Evolutionary conservation across 2,113 vertebrate genomes (phyloP), one percentile per base, ranked within the genome.

Genomic region (Brachyhypopomus occidentalis): DNA sequence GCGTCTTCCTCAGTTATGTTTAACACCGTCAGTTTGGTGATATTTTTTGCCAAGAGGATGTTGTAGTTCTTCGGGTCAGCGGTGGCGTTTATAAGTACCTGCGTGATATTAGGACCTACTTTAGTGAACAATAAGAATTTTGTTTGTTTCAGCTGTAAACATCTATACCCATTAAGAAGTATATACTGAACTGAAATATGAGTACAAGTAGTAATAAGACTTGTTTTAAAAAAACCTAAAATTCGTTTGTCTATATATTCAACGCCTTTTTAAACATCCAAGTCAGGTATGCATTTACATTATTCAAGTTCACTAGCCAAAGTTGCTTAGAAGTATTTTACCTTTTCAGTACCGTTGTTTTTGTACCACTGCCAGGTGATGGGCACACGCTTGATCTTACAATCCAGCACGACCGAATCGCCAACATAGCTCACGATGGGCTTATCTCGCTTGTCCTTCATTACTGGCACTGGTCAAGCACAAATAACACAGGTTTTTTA

Each of bases 1-100:
- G 70, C 23, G 25, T 98, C 94, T 0, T 87, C 78, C 60, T 90
- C 78, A 0, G 90, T 87, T 75, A 98, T 85, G 3, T 92, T 89
- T 34, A 72, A 9, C 75, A 98, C 89, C 75, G 88, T 87, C 79
- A 98, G 88, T 70, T 78, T 88, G 2, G 88, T 86, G 12, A 76
- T 75, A 45, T 78, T 72, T 0, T 38, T 52, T 0, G 75, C 14
- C 0, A 48, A 84, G 56, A 69, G 34, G 25, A 92, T 88, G 25
- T 84, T 71, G 75, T 90, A 90, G 0, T 67, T 87, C 0, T 56
- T 63, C 56, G 86, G 66, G 8, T 89, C 76, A 19, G 27, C 38
- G 5, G 41, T 79, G 3, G 17, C 0, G 1, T 82, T 78, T 20
- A 92, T 90, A 73, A 84, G 81, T 79, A 66, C 85, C 91, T 93